Conservation (phyloP, 2,797 vertebrate genomes). For the Acrossocheilus wenchowensis region DNA sequence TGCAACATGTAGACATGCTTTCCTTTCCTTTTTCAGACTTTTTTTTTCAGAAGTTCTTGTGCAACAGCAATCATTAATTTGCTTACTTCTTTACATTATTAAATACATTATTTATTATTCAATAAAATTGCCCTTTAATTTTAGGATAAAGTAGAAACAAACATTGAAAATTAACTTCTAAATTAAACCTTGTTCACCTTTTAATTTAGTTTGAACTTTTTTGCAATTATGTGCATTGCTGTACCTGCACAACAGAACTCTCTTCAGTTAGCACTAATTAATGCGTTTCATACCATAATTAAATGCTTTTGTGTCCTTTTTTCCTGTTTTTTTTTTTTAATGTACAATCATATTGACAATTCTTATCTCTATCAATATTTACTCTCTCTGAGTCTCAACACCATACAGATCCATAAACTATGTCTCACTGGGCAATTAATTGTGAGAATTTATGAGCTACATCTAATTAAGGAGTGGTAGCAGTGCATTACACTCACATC, state of each 20-base stretch:
- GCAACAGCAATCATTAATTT: background rate
- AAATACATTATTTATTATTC: background rate
- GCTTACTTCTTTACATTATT: background rate
- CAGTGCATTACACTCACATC: conserved; percentile 48
- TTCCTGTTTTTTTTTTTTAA: background rate
- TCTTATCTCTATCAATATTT: conserved; percentile 25
- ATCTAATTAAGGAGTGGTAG: conserved; percentile 57
- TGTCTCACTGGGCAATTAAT: conserved; percentile 50
- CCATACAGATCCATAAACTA: conserved; percentile 43
- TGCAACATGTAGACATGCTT: background rate
- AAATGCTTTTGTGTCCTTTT: background rate
- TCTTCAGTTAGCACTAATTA: conserved; percentile 9
- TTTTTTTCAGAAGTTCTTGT: background rate
- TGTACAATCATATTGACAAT: background rate
- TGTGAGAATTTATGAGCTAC: conserved; percentile 56
- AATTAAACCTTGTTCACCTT: background rate
- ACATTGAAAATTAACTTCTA: background rate
- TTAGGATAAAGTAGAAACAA: background rate
- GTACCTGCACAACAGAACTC: background rate
- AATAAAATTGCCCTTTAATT: background rate
- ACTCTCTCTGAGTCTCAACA: background rate
- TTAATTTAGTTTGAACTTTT: background rate
- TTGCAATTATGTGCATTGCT: background rate
- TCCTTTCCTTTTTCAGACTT: background rate
- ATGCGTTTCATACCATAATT: conserved; percentile 17